Evolutionary conservation across 2,797 vertebrate species (phyloP).

Genomic region (Lutjanus argentimaculatus): DNA sequence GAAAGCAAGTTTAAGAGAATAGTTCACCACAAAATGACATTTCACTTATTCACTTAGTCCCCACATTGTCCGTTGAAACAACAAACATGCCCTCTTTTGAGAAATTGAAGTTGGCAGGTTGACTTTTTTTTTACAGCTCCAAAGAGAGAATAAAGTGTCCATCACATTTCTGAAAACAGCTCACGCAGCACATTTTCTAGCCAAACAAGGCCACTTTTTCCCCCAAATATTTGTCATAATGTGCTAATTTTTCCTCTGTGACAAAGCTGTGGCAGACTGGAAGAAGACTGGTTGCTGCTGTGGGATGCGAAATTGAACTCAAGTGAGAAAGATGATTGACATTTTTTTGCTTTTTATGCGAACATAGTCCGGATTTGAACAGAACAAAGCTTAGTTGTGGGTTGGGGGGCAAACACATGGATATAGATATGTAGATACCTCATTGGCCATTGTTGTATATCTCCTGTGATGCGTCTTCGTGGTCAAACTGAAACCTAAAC

Average conservation of each 20-base stretch:
- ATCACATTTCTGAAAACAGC: conserved; percentile 15
- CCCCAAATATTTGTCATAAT: conserved; percentile 26
- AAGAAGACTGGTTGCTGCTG: conserved; percentile 9
- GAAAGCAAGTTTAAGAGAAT: neutral
- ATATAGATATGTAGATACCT: too few relatives aligned
- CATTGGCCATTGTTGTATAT: too few relatives aligned
- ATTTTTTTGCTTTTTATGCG: neutral
- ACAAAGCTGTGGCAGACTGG: conserved; percentile 2
- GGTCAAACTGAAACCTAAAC: too few relatives aligned
- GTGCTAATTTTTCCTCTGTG: neutral
- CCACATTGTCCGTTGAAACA: conserved; percentile 41
- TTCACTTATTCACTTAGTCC: conserved; percentile 27
- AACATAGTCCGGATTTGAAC: neutral
- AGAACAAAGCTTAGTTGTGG: neutral
- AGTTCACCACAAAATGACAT: conserved; percentile 45
- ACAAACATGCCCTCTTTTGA: conserved; percentile 18
- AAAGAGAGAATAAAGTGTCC: conserved; percentile 10
- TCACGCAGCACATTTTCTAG: neutral
- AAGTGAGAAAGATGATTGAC: neutral
- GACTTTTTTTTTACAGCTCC: conserved; percentile 1
- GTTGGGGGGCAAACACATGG: neutral
- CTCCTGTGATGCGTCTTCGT: too few relatives aligned
- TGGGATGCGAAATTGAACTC: conserved; percentile 3
- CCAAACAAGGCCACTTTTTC: neutral
- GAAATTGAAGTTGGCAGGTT: neutral